Conservation (phyloP, 1,140 invertebrate genomes). For the Drosophila grimshawi region DNA sequence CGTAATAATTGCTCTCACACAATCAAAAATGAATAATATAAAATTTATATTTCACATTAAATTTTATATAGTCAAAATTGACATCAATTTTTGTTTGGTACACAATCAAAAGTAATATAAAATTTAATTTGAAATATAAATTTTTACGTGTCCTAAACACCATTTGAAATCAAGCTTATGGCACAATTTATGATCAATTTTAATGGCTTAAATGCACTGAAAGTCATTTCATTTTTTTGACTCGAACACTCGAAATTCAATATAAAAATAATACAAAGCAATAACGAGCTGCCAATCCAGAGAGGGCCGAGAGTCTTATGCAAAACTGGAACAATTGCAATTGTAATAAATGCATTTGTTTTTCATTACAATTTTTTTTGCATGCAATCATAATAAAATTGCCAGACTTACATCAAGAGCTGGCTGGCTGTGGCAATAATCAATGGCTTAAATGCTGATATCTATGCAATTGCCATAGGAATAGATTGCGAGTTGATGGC, state of each 20-base stretch:
- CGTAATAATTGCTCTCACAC: too few relatives aligned
- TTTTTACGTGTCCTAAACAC: too few relatives aligned
- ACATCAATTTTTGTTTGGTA: too few relatives aligned
- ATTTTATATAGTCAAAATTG: too few relatives aligned
- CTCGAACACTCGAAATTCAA: constrained; percentile 11
- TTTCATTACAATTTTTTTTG: not conserved
- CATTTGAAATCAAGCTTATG: not conserved
- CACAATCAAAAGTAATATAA: too few relatives aligned
- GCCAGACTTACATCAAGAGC: constrained; percentile 4
- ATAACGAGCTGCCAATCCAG: constrained; percentile 7
- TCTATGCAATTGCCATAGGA: constrained; percentile 50
- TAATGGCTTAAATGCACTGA: not conserved
- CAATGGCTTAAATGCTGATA: constrained; percentile 55
- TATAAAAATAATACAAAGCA: constrained; percentile 7
- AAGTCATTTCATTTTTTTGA: constrained; percentile 1
- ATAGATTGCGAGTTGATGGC: constrained; percentile 21
- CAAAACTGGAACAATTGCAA: constrained; percentile 40
- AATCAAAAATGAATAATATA: too few relatives aligned
- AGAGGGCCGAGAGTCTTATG: constrained; percentile 7
- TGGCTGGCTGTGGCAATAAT: constrained; percentile 45
- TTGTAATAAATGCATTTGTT: not conserved
- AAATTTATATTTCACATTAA: too few relatives aligned
- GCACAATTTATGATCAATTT: not conserved
- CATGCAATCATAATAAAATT: constrained; percentile 49
- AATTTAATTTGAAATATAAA: too few relatives aligned